Evolutionary conservation across 2,797 vertebrate genomes (phyloP).

Genomic region (Pangasius sanitwongsei): DNA sequence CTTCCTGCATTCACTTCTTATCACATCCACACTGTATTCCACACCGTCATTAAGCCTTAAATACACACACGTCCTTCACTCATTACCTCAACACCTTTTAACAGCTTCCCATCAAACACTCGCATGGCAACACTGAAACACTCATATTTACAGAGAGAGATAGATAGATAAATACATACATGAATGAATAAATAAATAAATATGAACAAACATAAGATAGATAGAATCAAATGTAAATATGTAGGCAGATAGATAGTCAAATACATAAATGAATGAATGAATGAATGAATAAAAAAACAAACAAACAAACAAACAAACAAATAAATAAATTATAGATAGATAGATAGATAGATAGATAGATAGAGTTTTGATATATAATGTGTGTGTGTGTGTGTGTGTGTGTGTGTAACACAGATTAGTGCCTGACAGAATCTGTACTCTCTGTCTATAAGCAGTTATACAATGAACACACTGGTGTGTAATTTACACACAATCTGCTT

Average conservation of each 20-base stretch:
- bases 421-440: background rate
- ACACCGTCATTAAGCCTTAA: background rate
- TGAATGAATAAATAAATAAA: too few species aligned
- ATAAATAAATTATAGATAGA: background rate
- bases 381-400: too few species aligned
- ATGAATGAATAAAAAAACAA: too few species aligned
- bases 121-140: background rate
- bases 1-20: background rate
- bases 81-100: background rate
- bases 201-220: too few species aligned
- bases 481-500: too few species aligned
- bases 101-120: background rate
- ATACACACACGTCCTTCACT: slow-evolving; percentile 1
- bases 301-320: too few species aligned
- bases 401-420: background rate
- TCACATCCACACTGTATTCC: background rate
- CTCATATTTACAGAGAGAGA: background rate
- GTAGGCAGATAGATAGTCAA: too few species aligned
- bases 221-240: too few species aligned
- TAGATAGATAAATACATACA: background rate
- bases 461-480: background rate
- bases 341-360: background rate
- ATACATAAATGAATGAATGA: too few species aligned
- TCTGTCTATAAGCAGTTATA: background rate
- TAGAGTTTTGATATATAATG: background rate